Conservation (phyloP, 2,797 vertebrate genomes). For the Acropternis orthonyx region DNA sequence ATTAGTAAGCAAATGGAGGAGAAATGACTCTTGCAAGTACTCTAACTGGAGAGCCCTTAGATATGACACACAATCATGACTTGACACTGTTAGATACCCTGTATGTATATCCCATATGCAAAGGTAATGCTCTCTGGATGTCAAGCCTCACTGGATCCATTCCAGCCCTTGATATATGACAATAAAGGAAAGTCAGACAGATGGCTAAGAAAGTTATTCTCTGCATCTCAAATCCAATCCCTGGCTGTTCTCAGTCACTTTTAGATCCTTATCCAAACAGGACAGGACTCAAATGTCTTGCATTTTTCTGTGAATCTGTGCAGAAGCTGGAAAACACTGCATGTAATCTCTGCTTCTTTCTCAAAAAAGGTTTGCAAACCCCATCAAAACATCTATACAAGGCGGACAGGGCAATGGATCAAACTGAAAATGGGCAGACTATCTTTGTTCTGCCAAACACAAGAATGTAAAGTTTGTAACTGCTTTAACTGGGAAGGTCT, state of each 20-base stretch:
- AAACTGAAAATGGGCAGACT: neutral
- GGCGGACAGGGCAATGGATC: neutral
- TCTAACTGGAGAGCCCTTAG: neutral
- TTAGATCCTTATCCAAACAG: neutral
- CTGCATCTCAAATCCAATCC: neutral
- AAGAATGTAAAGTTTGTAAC: neutral
- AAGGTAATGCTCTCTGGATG: neutral
- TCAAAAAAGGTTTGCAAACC: neutral
- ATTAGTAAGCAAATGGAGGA: neutral
- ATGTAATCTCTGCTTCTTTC: neutral
- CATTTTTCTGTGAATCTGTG: neutral
- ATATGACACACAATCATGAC: neutral
- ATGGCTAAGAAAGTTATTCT: neutral
- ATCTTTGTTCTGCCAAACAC: neutral
- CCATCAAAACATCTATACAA: neutral
- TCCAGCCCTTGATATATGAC: neutral
- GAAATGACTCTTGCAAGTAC: neutral
- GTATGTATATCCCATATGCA: neutral
- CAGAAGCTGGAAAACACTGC: neutral
- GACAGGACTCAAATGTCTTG: neutral
- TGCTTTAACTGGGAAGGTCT: neutral
- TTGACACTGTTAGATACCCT: neutral
- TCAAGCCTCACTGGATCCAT: neutral
- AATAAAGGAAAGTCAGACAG: neutral
- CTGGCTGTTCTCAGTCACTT: neutral